These are phyloP conservation scores for Tychaedon coryphoeus DNA, from an alignment of 2,113 vertebrate genomes.

Conservation along the genomic window DNA sequence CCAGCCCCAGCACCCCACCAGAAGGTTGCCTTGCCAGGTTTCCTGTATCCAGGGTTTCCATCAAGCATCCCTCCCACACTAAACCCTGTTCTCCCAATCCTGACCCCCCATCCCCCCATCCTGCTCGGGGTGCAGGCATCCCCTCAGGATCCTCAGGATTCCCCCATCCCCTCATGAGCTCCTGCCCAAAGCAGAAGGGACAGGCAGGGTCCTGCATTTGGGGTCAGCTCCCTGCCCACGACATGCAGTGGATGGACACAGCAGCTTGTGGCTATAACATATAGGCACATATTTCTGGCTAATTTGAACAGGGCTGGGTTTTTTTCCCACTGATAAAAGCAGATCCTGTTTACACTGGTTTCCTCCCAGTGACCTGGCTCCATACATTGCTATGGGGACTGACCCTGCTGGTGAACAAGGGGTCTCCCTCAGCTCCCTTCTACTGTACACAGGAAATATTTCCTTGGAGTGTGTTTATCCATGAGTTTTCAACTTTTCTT, in stretches of 20 bases:
- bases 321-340: slow-evolving; percentile 17
- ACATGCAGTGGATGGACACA: background rate
- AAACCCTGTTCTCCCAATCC: accelerated
- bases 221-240: background rate
- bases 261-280: background rate
- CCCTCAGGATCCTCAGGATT: no score
- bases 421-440: background rate
- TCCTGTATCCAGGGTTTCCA: background rate
- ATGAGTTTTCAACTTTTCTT: background rate
- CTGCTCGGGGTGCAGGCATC: background rate
- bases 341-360: slow-evolving; percentile 38
- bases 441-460: slow-evolving; percentile 55
- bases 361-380: background rate
- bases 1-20: background rate
- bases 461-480: slow-evolving; percentile 32
- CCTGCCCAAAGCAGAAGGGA: background rate
- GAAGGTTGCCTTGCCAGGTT: background rate
- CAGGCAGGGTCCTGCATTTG: accelerated
- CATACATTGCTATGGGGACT: background rate
- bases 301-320: background rate
- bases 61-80: background rate
- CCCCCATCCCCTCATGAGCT: background rate
- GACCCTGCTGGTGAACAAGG: background rate
- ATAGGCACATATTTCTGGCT: background rate
- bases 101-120: background rate